These are phyloP conservation scores for Chloroceryle inda DNA, from an alignment of 2,797 vertebrate genomes.

Conservation along the genomic window DNA sequence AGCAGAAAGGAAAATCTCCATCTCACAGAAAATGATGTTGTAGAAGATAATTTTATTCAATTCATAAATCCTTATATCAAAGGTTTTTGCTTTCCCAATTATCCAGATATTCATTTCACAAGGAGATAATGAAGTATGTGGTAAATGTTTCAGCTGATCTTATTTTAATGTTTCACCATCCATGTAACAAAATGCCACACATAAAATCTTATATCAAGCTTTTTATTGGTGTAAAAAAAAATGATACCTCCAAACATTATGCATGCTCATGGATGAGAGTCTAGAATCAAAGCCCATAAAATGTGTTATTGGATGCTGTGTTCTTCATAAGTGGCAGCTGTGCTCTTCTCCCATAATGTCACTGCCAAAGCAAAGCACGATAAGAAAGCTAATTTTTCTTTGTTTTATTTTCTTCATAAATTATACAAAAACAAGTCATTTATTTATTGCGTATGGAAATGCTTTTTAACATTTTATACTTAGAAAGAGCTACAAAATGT, in stretches of 20 bases:
- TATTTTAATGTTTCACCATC: constrained; percentile 40
- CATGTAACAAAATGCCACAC: constrained; percentile 44
- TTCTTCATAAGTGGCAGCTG: constrained; percentile 61
- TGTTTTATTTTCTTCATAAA: constrained; percentile 40
- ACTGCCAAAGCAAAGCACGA: constrained; percentile 25
- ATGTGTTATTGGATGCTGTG: constrained; percentile 11
- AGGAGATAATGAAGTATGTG: constrained; percentile 44
- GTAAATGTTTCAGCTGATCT: constrained; percentile 60
- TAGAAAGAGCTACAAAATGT: not conserved
- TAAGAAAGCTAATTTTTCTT: constrained; percentile 41
- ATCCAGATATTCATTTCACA: constrained; percentile 67
- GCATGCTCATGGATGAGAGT: constrained; percentile 23
- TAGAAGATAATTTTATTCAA: constrained; percentile 71
- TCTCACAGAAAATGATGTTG: constrained; percentile 64
- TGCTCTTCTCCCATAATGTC: constrained; percentile 27
- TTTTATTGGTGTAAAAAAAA: constrained; percentile 59
- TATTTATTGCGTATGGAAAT: not conserved
- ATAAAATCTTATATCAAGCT: constrained; percentile 12
- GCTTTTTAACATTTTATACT: not conserved
- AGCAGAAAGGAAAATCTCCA: constrained; percentile 39
- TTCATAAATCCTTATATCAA: constrained; percentile 67
- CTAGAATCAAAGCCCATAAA: constrained; percentile 63
- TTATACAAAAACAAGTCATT: not conserved
- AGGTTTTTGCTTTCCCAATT: constrained; percentile 69
- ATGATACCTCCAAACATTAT: constrained; percentile 50